Conservation (phyloP, 2,113 vertebrate genomes). For the Pandion haliaetus region DNA sequence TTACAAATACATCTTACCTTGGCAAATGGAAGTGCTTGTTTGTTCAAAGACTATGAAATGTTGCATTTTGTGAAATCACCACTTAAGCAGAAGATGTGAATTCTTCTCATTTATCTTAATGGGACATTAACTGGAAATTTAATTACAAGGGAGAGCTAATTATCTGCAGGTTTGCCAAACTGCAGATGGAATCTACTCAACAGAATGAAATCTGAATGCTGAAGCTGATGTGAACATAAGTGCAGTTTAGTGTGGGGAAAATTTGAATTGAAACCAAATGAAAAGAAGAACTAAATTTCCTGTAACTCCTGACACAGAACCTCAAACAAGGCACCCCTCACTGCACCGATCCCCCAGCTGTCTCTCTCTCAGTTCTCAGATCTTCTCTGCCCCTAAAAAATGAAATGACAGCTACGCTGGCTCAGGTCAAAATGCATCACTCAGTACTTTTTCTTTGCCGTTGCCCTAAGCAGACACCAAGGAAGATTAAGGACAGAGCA, state of each 20-base stretch:
- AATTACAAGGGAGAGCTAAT: slow-evolving; percentile 55
- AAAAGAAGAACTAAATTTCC: neutral
- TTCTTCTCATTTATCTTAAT: slow-evolving; percentile 52
- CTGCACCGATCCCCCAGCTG: accelerated
- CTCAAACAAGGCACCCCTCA: neutral
- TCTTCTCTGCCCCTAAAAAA: neutral
- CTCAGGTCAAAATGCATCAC: neutral
- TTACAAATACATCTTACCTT: neutral
- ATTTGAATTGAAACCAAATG: neutral
- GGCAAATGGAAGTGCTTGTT: neutral
- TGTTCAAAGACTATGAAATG: slow-evolving; percentile 28
- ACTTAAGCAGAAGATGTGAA: neutral
- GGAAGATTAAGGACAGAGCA: neutral
- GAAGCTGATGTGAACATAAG: neutral
- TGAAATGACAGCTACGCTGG: neutral
- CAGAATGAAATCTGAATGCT: neutral
- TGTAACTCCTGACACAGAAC: neutral
- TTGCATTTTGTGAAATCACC: neutral
- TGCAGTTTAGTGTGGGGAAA: neutral
- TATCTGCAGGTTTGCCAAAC: slow-evolving; percentile 39
- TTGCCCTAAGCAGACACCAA: neutral
- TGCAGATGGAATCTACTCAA: slow-evolving; percentile 31
- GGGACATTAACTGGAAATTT: slow-evolving; percentile 55
- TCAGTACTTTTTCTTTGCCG: neutral
- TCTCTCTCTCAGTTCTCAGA: neutral